These are phyloP conservation scores for Trichopoda pennipes DNA, from an alignment of 2,888 invertebrate genomes.

Conservation along the genomic window DNA sequence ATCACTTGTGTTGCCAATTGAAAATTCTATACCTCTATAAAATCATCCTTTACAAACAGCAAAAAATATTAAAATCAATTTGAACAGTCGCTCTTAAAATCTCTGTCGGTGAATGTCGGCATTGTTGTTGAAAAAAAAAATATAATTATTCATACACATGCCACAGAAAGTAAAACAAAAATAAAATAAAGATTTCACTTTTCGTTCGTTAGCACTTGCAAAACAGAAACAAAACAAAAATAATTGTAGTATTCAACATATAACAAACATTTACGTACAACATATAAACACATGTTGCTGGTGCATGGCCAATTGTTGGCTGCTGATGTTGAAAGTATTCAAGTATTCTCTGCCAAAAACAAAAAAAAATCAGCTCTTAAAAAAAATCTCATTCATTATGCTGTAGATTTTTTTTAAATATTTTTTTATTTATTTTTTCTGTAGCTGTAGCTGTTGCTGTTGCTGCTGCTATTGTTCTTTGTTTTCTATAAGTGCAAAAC, in stretches of 20 bases:
- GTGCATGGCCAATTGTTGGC: neutral
- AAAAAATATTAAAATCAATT: slow-evolving; percentile 1
- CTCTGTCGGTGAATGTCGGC: slow-evolving; percentile 8
- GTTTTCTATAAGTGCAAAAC: slow-evolving; percentile 40
- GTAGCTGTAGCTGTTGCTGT: neutral
- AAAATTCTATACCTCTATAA: too few relatives aligned
- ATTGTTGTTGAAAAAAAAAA: slow-evolving; percentile 47
- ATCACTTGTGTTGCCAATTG: too few relatives aligned
- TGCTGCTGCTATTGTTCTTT: slow-evolving; percentile 1
- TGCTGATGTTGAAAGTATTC: slow-evolving; percentile 53
- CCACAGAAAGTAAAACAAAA: slow-evolving; percentile 58
- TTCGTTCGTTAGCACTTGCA: slow-evolving; percentile 51
- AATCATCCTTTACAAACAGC: too few relatives aligned
- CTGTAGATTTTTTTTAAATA: slow-evolving; percentile 2
- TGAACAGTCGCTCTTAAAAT: slow-evolving; percentile 11
- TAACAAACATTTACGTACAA: neutral
- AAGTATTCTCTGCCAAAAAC: neutral
- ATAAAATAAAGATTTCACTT: slow-evolving; percentile 61
- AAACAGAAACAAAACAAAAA: slow-evolving; percentile 38
- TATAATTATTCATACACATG: slow-evolving; percentile 58
- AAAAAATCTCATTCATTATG: slow-evolving; percentile 47
- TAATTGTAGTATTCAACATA: slow-evolving; percentile 30
- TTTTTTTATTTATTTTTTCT: neutral
- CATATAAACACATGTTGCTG: slow-evolving; percentile 40
- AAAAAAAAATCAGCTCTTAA: slow-evolving; percentile 39